Evolutionary conservation across 2,888 invertebrate species (phyloP).

Genomic region (Ornithoptera priamus): DNA sequence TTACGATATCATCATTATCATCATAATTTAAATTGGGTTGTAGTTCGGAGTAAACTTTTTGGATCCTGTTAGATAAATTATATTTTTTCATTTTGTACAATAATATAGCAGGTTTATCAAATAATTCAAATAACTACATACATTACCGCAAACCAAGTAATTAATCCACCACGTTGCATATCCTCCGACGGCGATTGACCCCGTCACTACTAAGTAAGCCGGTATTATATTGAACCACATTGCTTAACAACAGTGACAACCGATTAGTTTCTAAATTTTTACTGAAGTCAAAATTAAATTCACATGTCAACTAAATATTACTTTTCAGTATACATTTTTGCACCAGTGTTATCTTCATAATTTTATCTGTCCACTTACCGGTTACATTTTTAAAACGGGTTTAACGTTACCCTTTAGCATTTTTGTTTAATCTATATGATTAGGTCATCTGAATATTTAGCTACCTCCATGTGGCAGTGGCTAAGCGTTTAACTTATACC

Average conservation of each 20-base stretch:
- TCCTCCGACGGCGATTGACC: constrained; percentile 40
- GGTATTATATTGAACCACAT: constrained; percentile 63
- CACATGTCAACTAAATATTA: not conserved
- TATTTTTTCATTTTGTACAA: too few species aligned
- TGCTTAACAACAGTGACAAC: not conserved
- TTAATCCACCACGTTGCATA: constrained; percentile 48
- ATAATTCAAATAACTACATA: constrained; percentile 31
- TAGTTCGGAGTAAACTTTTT: too few species aligned
- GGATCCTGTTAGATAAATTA: too few species aligned
- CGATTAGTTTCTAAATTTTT: not conserved
- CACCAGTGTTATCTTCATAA: not conserved
- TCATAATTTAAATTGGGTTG: too few species aligned
- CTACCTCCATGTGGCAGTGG: too few species aligned
- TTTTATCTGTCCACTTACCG: not conserved
- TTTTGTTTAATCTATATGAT: too few species aligned
- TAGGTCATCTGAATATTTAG: too few species aligned
- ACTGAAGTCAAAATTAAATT: not conserved
- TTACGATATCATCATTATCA: too few species aligned
- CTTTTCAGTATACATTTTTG: not conserved
- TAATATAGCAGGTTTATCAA: not conserved
- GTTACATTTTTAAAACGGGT: too few species aligned
- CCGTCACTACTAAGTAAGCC: constrained; percentile 38
- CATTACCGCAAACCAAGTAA: constrained; percentile 51
- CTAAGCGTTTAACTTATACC: too few species aligned
- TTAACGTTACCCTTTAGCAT: too few species aligned